These are phyloP conservation scores for Metaphire vulgaris DNA, from an alignment of 1,140 invertebrate genomes.

Conservation along the genomic window DNA sequence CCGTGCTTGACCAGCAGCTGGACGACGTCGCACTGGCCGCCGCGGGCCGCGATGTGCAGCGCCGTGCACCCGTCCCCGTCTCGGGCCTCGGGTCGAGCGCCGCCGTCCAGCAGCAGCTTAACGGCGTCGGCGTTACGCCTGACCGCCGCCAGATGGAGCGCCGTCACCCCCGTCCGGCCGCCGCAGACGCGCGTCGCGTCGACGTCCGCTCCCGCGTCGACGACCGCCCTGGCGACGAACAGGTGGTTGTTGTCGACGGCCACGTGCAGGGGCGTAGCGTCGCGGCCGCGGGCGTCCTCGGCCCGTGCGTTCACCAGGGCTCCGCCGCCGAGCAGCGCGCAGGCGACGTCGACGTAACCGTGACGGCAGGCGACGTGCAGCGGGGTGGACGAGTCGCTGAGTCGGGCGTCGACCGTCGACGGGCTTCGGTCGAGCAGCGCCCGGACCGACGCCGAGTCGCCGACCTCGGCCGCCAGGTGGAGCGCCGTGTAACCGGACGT, in stretches of 20 bases:
- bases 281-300: constrained; percentile 17
- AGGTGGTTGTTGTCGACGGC: constrained; percentile 71
- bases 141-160: constrained; percentile 58
- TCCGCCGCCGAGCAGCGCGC: constrained; percentile 26
- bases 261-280: constrained; percentile 66
- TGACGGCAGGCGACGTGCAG: constrained; percentile 35
- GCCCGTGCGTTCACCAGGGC: constrained; percentile 27
- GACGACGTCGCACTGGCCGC: constrained; percentile 10
- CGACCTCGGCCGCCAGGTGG: constrained; percentile 27
- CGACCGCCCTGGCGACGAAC: constrained; percentile 63
- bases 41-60: constrained; percentile 21
- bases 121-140: constrained; percentile 51
- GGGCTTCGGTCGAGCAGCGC: neutral
- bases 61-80: constrained; percentile 23
- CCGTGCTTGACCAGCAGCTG: constrained; percentile 60
- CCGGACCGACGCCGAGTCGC: constrained; percentile 6
- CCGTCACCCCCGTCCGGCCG: constrained; percentile 39
- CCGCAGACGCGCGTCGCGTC: constrained; percentile 14
- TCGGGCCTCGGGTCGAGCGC: constrained; percentile 5
- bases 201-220: constrained; percentile 65
- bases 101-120: neutral
- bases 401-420: neutral
- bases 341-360: constrained; percentile 26
- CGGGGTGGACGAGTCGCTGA: constrained; percentile 31
- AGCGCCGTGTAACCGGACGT: constrained; percentile 12